phyloP scores from a whole-genome alignment of 2,113 vertebrate species.

The Octodon degus region DNA sequence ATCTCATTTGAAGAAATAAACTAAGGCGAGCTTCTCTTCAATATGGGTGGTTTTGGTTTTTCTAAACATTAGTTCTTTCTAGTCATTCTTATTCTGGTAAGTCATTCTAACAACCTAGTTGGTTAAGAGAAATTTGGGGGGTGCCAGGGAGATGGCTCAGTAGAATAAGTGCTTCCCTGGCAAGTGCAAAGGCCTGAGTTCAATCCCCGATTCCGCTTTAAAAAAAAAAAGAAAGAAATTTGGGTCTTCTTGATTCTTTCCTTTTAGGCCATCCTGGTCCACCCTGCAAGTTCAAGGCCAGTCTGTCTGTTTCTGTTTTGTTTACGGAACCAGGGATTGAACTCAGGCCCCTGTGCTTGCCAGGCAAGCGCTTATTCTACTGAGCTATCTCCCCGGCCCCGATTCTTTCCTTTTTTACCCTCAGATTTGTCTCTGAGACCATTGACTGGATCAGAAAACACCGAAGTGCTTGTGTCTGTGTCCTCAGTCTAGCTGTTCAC shows the following conservation, averaged over 20 bases:
- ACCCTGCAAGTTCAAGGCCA: too few species aligned
- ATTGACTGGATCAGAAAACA: not conserved
- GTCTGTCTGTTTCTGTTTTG: too few species aligned
- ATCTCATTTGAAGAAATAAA: constrained; percentile 27
- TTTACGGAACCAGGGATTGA: too few species aligned
- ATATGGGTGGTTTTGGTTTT: not conserved
- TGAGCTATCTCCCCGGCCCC: too few species aligned
- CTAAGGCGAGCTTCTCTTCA: not conserved
- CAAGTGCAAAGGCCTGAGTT: too few species aligned
- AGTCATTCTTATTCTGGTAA: not conserved
- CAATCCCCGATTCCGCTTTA: too few species aligned
- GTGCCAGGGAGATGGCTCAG: too few species aligned
- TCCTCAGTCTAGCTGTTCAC: not conserved
- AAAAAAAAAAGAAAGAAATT: not conserved
- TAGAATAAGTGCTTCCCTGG: too few species aligned
- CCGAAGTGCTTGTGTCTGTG: not conserved
- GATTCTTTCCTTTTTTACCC: not conserved
- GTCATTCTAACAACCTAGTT: not conserved
- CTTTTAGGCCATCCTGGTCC: too few species aligned
- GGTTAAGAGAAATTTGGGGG: not conserved
- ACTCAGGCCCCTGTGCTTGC: too few species aligned
- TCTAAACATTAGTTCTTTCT: not conserved
- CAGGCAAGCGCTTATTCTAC: too few species aligned
- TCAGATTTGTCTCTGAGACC: not conserved
- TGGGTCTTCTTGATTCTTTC: not conserved